phyloP scores from a whole-genome alignment of 2,113 vertebrate species.

The Dolichotis patagonum region DNA sequence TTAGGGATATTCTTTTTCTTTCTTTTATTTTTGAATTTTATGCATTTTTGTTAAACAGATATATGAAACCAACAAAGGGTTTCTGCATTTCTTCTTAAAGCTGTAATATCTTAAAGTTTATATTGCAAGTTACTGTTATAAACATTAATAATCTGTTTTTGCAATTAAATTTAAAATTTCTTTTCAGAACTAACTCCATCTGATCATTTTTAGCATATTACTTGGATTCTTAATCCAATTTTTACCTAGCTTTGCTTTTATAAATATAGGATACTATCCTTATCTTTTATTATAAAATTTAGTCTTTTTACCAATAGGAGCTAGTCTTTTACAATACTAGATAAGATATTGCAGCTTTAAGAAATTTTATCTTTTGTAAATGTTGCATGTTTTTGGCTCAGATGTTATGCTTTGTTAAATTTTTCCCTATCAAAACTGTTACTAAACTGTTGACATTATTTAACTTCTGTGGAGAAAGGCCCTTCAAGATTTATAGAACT shows the following conservation, averaged over 20 bases:
- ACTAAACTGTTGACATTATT: slow-evolving; percentile 99
- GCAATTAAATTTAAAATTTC: not conserved
- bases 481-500: slow-evolving; percentile 94
- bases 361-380: slow-evolving; percentile 86
- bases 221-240: slow-evolving; percentile 22
- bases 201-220: not conserved
- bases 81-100: slow-evolving; percentile 86
- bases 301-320: slow-evolving; percentile 26
- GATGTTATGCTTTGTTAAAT: slow-evolving; percentile 87
- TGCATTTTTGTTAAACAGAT: slow-evolving; percentile 80
- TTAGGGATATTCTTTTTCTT: slow-evolving; percentile 79
- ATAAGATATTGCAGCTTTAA: slow-evolving; percentile 89
- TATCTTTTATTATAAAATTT: slow-evolving; percentile 34
- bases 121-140: slow-evolving; percentile 56
- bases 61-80: slow-evolving; percentile 80
- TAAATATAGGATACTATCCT: not conserved
- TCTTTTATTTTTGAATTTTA: slow-evolving; percentile 58
- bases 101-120: slow-evolving; percentile 83
- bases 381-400: slow-evolving; percentile 90
- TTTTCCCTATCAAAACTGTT: slow-evolving; percentile 90
- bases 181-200: not conserved
- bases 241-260: slow-evolving; percentile 45
- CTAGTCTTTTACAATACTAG: slow-evolving; percentile 70
- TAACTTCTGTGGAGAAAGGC: slow-evolving; percentile 94
- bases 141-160: not conserved